Base-by-base conservation (phyloP, 53 echinoderm and acorn worm species). In the Paracentrotus lividus region DNA sequence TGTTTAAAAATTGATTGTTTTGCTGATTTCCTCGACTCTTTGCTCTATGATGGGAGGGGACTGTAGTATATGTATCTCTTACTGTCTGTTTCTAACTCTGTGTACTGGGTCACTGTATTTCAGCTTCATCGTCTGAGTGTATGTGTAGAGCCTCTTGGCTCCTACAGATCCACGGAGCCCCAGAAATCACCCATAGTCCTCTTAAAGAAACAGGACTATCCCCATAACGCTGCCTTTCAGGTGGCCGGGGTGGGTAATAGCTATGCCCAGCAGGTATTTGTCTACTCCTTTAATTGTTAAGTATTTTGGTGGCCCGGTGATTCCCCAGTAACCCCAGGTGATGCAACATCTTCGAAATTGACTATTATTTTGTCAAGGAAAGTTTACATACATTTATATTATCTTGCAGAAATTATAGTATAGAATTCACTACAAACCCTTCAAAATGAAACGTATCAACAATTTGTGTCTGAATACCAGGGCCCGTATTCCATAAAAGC, bases 141-240 rank as follows among this genome's bases (percentile, higher is more conserved):
- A 47, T 75, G 91, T 76, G 76, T 76, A 14, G 76, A 75, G 49
- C 55, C 91, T 18, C 72, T 52, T 36, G 51, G 54, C 91, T 91
- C 91, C 55, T 91, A 91, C 91, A 93, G 88, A 85, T 77, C 66
- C 66, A 92, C 88, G 40, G 93, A 95, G 93, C 92, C 95, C 44
- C 90, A 76, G 61, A 95, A 95, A 90, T 89, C 95, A 77, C 95
- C 95, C 59, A 95, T 93, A 93, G 93, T 95, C 88, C 90, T 95
- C 93, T 65, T 95, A 78, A 93, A 93, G 77, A 84, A 89, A 58
- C 93, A 93, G 85, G 93, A 95, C 32, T 75, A 42, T 65, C 51
- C 76, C 55, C 91, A 91, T 42, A 32, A 31, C 15, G 66, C 91
- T 34, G 72, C 91, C 53, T 69, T 91, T 56, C 91, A 75, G 51